A percentile compares a stretch with the other conserved stretches of the same genome.
Evolutionary conservation across 2,797 vertebrate genomes (phyloP).

Genomic region (Emydoidea blandingii): DNA sequence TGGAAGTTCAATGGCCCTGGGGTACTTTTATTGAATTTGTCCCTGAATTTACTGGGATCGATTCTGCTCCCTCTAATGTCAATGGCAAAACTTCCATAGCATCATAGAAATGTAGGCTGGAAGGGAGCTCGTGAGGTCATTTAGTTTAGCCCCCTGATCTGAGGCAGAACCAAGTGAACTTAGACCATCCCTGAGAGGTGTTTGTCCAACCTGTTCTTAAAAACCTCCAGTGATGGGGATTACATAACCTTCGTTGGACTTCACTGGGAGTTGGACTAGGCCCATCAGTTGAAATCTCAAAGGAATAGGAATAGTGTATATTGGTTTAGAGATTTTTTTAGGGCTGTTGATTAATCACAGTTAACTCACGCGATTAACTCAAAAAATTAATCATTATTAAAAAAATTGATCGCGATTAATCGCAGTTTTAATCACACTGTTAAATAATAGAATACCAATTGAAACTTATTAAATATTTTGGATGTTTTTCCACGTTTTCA

Average conservation of each 20-base stretch:
- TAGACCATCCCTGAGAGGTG: background rate
- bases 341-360: too few relatives aligned
- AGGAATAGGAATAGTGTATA: conserved; percentile 7
- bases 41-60: background rate
- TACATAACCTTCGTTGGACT: background rate
- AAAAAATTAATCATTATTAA: too few relatives aligned
- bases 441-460: too few relatives aligned
- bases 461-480: too few relatives aligned
- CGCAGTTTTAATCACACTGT: too few relatives aligned
- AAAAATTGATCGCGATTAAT: too few relatives aligned
- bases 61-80: background rate
- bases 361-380: too few relatives aligned
- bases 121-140: background rate
- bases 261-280: conserved; percentile 2
- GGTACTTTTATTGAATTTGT: background rate
- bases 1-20: background rate
- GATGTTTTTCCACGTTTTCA: too few relatives aligned
- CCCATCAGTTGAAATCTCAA: background rate
- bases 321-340: background rate
- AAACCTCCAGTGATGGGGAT: background rate
- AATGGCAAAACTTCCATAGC: background rate
- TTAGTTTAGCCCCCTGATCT: background rate
- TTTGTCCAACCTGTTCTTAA: background rate
- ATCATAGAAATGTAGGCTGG: background rate
- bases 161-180: background rate